These are phyloP conservation scores for Cardiocondyla obscurior DNA, from an alignment of 1,140 invertebrate species.

Conservation along the genomic window DNA sequence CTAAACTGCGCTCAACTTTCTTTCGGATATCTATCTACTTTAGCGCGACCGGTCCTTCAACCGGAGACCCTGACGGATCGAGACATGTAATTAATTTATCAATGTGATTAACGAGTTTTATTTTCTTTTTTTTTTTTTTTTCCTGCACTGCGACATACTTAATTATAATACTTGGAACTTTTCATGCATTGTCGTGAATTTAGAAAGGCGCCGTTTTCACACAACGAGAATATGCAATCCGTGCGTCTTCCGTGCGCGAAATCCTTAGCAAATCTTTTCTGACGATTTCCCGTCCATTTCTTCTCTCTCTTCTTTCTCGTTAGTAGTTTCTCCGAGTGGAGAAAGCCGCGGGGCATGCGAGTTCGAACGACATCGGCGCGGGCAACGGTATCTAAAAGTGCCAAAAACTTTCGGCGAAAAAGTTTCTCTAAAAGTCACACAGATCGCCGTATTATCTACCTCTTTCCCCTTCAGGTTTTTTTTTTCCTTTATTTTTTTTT, in stretches of 20 bases:
- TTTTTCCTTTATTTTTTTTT: background rate
- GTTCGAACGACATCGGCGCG: slow-evolving; percentile 42
- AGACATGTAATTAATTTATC: background rate
- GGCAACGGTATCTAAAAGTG: slow-evolving; percentile 53
- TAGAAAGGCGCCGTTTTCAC: slow-evolving; percentile 21
- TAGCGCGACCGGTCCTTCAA: background rate
- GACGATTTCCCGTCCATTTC: slow-evolving; percentile 23
- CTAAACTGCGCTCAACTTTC: slow-evolving; percentile 34
- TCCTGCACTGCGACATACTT: background rate
- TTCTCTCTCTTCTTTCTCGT: slow-evolving; percentile 34
- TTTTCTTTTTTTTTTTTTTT: too few species aligned
- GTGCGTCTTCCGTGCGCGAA: slow-evolving; percentile 35
- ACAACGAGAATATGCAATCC: slow-evolving; percentile 40
- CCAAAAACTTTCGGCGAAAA: slow-evolving; percentile 60
- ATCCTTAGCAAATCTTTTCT: slow-evolving; percentile 52
- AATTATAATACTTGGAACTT: background rate
- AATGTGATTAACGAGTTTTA: too few species aligned
- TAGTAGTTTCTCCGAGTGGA: slow-evolving; percentile 53
- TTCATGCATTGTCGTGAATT: background rate
- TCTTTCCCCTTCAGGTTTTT: background rate
- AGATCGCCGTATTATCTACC: slow-evolving; percentile 35
- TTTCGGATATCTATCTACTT: slow-evolving; percentile 40
- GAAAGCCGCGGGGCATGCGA: slow-evolving; percentile 9
- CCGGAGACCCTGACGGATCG: background rate
- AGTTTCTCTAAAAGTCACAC: slow-evolving; percentile 65